Conservation (phyloP, 2,113 vertebrate species). For the Delphinapterus leucas region DNA sequence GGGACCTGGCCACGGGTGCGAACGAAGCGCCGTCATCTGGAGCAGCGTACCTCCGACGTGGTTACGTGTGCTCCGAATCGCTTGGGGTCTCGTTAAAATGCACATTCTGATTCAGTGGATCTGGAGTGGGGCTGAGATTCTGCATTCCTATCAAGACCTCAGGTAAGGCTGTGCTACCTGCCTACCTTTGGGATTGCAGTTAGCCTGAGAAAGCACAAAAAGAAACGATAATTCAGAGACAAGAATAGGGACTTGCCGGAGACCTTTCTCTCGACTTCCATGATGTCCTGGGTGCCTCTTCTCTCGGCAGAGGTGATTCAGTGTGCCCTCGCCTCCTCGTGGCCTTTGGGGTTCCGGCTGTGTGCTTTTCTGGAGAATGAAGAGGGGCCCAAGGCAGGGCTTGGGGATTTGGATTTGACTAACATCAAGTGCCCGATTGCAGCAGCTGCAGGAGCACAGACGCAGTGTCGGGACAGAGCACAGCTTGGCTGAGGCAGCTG, state of each 20-base stretch:
- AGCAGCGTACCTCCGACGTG: rapidly evolving
- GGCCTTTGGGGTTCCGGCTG: not conserved
- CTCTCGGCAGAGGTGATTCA: not conserved
- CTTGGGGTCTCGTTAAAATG: not conserved
- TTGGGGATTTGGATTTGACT: not conserved
- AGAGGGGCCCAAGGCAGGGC: not conserved
- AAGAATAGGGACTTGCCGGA: not conserved
- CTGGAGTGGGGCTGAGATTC: not conserved
- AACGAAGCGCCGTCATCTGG: rapidly evolving
- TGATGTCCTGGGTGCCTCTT: not conserved
- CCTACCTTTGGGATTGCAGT: not conserved
- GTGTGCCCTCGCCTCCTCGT: too few relatives aligned
- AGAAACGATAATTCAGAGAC: not conserved
- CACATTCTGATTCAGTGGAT: not conserved
- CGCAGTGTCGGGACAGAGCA: rapidly evolving
- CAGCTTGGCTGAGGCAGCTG: not conserved
- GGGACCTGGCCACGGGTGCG: rapidly evolving
- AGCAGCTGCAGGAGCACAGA: not conserved
- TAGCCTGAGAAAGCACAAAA: not conserved
- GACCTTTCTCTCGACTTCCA: too few relatives aligned
- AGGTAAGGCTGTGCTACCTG: not conserved
- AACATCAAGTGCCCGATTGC: too few relatives aligned
- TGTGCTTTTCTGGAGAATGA: not conserved
- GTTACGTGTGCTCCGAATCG: rapidly evolving
- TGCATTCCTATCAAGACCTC: not conserved